These are phyloP conservation scores for Etia nguti DNA, from an alignment of 2,113 vertebrate genomes.

Conservation along the genomic window DNA sequence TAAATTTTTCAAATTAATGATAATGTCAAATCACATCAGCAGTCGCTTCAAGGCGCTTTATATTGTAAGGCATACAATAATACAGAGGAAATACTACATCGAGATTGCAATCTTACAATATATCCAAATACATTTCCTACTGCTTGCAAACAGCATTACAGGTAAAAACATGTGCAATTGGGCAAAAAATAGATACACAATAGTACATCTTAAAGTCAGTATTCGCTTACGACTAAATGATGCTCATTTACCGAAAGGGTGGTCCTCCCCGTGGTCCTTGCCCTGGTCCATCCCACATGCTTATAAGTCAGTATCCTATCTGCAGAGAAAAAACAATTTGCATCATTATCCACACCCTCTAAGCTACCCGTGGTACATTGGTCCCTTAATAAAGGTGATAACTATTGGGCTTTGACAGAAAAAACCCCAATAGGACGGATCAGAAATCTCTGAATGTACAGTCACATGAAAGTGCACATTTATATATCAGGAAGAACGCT, in stretches of 20 bases:
- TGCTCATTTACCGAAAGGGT: constrained; percentile 82
- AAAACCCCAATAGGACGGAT: rapidly evolving
- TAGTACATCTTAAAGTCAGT: background rate
- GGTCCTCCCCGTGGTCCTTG: constrained; percentile 83
- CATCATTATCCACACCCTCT: background rate
- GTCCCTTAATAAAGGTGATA: background rate
- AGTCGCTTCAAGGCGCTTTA: background rate
- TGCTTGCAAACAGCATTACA: background rate
- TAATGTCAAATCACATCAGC: background rate
- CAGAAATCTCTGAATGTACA: background rate
- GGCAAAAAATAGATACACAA: background rate
- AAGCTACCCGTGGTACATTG: background rate
- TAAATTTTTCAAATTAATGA: background rate
- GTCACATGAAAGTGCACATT: background rate
- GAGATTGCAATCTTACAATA: background rate
- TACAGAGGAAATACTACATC: background rate
- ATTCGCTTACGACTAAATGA: background rate
- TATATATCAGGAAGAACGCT: background rate
- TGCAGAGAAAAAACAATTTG: background rate
- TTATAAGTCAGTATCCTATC: constrained; percentile 27
- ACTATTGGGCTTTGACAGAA: background rate
- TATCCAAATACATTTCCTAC: background rate
- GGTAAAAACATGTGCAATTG: background rate
- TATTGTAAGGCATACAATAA: background rate
- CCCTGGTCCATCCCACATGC: constrained; percentile 92